Conservation (phyloP, 2,113 vertebrate genomes). For the Lampris megalopsis region DNA sequence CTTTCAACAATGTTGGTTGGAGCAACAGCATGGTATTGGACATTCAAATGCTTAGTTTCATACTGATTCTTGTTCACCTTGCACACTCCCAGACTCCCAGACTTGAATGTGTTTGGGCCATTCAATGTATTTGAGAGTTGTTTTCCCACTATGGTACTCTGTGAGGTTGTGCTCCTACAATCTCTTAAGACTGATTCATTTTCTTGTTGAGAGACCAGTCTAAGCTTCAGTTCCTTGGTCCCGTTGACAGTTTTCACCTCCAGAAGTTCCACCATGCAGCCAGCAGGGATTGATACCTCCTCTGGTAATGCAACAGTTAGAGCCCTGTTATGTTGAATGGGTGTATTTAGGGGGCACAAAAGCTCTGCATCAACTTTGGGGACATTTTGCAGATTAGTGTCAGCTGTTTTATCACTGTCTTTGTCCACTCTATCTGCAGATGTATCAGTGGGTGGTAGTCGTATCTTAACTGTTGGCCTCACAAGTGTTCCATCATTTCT, state of each 20-base stretch:
- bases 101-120: slow-evolving; percentile 44
- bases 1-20: slow-evolving; percentile 36
- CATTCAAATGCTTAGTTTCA: slow-evolving; percentile 34
- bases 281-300: slow-evolving; percentile 89
- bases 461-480: slow-evolving; percentile 52
- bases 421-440: slow-evolving; percentile 40
- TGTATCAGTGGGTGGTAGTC: slow-evolving; percentile 36
- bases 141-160: slow-evolving; percentile 46
- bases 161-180: slow-evolving; percentile 25
- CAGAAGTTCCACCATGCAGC: slow-evolving; percentile 93
- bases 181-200: slow-evolving; percentile 62
- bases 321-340: slow-evolving; percentile 86
- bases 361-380: slow-evolving; percentile 84
- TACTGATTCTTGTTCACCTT: slow-evolving; percentile 46
- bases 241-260: slow-evolving; percentile 93
- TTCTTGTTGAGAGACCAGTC: slow-evolving; percentile 85
- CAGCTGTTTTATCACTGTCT: slow-evolving; percentile 56
- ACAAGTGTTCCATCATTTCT: slow-evolving; percentile 25
- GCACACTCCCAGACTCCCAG: slow-evolving; percentile 43
- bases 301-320: slow-evolving; percentile 90
- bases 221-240: slow-evolving; percentile 90
- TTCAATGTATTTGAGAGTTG: slow-evolving; percentile 54
- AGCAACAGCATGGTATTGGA: slow-evolving; percentile 22
- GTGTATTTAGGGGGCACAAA: slow-evolving; percentile 82
- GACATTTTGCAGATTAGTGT: slow-evolving; percentile 29